phyloP scores from a whole-genome alignment of 1,140 invertebrate species.

The Telenomus remus region DNA sequence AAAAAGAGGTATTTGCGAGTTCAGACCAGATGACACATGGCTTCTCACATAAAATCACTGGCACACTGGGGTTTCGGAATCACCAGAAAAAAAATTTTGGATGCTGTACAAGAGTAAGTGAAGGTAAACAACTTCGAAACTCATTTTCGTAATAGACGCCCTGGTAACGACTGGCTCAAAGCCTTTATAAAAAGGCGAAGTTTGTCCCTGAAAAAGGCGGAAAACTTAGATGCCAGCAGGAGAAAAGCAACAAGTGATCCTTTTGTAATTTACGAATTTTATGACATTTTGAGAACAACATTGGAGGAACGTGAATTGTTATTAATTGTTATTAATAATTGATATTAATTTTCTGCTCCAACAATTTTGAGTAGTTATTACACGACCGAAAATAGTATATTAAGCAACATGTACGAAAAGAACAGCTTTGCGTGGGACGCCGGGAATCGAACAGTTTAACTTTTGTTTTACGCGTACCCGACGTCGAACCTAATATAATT shows the following conservation, averaged over 20 bases:
- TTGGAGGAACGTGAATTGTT: constrained; percentile 5
- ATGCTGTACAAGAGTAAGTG: constrained; percentile 12
- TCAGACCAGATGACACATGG: neutral
- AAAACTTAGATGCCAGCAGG: constrained; percentile 13
- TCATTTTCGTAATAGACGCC: neutral
- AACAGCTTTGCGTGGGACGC: too few relatives aligned
- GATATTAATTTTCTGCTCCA: too few relatives aligned
- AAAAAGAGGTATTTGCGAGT: constrained; percentile 19
- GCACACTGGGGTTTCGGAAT: constrained; percentile 26
- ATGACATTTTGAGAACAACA: constrained; percentile 12
- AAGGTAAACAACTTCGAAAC: constrained; percentile 15
- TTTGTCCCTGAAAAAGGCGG: constrained; percentile 22
- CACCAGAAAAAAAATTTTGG: constrained; percentile 4
- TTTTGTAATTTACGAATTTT: constrained; percentile 36
- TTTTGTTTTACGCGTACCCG: too few relatives aligned
- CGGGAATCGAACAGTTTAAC: too few relatives aligned
- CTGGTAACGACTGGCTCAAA: constrained; percentile 11
- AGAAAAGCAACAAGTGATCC: constrained; percentile 31
- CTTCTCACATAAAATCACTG: constrained; percentile 20
- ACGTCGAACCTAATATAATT: too few relatives aligned
- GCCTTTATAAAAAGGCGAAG: constrained; percentile 20
- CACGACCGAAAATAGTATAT: too few relatives aligned
- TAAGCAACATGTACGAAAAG: too few relatives aligned
- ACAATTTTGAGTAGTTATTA: too few relatives aligned
- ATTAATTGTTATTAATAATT: too few relatives aligned